A percentile compares a stretch with the other conserved stretches of the same genome.
These are phyloP conservation scores for Elgaria multicarinata DNA, from an alignment of 2,113 vertebrate species.

Conservation along the genomic window DNA sequence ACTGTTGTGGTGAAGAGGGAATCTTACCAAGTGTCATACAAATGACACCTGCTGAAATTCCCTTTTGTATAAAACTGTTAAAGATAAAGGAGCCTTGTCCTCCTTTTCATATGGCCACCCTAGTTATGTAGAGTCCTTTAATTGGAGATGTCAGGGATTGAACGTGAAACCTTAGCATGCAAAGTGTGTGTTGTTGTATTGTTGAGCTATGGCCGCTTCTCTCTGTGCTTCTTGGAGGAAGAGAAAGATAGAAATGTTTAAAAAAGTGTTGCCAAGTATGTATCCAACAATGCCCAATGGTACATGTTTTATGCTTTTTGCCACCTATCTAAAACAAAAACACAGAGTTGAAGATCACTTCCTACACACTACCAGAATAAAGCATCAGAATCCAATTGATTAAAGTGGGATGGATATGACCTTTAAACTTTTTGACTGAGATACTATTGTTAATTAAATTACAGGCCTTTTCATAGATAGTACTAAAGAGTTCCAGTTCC, in stretches of 20 bases:
- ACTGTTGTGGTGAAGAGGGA: too few relatives aligned
- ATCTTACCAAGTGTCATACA: too few relatives aligned
- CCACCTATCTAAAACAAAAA: background rate
- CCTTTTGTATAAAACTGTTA: too few relatives aligned
- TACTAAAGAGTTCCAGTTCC: constrained; percentile 55
- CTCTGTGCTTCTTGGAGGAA: background rate
- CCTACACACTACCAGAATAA: constrained; percentile 29
- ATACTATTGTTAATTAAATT: constrained; percentile 76
- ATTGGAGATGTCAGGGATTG: background rate
- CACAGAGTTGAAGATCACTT: constrained; percentile 30
- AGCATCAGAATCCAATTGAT: constrained; percentile 52
- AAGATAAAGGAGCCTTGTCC: too few relatives aligned
- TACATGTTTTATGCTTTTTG: background rate
- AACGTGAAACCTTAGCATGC: background rate
- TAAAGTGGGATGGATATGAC: constrained; percentile 55
- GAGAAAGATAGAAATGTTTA: background rate
- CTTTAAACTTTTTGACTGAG: constrained; percentile 64
- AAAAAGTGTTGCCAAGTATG: background rate
- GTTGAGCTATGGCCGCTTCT: background rate
- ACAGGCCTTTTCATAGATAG: constrained; percentile 57
- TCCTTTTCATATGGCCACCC: too few relatives aligned
- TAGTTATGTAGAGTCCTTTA: background rate
- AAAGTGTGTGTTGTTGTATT: background rate
- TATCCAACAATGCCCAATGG: too few relatives aligned
- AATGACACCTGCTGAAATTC: too few relatives aligned